Evolutionary conservation across 2,888 invertebrate genomes (phyloP).

Genomic region (Oscheius onirici): DNA sequence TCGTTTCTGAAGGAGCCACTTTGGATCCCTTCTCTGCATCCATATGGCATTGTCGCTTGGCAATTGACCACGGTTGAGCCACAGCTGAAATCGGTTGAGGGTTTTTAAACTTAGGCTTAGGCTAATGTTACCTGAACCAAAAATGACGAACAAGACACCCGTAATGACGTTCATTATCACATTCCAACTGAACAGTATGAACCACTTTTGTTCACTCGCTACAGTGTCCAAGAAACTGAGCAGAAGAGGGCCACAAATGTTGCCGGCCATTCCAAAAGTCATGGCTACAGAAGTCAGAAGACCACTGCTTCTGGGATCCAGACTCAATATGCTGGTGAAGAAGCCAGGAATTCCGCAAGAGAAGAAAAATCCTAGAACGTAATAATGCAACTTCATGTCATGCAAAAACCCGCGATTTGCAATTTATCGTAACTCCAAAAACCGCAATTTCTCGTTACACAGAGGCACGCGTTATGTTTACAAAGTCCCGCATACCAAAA

Average conservation of each 20-base stretch:
- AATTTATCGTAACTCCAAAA: no score
- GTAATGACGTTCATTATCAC: slow-evolving; percentile 25
- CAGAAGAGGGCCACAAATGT: slow-evolving; percentile 38
- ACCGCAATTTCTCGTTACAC: no score
- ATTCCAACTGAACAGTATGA: slow-evolving; percentile 29
- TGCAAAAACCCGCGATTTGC: no score
- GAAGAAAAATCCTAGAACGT: slow-evolving; percentile 38
- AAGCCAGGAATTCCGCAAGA: slow-evolving; percentile 50
- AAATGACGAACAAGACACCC: slow-evolving; percentile 32
- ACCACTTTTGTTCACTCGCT: slow-evolving; percentile 35
- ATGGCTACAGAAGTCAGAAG: slow-evolving; percentile 34
- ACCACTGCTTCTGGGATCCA: slow-evolving; percentile 45
- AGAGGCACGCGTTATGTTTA: no score
- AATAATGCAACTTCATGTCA: no score
- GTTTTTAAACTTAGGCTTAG: no score
- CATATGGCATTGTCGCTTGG: slow-evolving; percentile 3
- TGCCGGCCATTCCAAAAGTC: slow-evolving; percentile 37
- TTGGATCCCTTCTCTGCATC: background rate
- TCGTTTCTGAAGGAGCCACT: background rate
- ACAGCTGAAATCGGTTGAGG: slow-evolving; percentile 43
- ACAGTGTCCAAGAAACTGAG: slow-evolving; percentile 36
- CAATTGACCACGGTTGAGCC: slow-evolving; percentile 45
- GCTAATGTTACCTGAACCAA: slow-evolving; percentile 34
- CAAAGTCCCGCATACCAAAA: no score
- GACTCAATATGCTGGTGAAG: slow-evolving; percentile 44